Percentiles rank a stretch among this genome's conserved stretches.
Evolutionary conservation across 2,797 vertebrate species (phyloP).

Genomic region (Gallirallus australis): DNA sequence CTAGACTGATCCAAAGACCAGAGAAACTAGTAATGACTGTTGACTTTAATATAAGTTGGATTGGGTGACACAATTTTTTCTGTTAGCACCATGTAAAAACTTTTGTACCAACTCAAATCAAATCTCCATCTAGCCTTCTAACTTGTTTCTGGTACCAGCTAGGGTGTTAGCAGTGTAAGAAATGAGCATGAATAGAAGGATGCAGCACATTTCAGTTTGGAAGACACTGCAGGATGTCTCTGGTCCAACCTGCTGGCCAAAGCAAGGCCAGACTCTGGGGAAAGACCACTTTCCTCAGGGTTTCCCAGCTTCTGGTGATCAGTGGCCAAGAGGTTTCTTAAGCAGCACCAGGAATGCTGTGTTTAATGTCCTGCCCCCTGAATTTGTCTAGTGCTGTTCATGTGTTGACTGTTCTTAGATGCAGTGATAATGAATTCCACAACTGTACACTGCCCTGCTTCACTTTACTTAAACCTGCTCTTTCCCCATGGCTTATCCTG

Average conservation of each 20-base stretch:
- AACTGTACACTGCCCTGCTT: background rate
- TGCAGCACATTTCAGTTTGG: background rate
- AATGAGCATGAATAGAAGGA: background rate
- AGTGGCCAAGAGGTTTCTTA: background rate
- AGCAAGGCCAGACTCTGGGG: background rate
- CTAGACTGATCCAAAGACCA: background rate
- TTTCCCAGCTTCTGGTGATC: background rate
- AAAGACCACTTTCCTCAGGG: background rate
- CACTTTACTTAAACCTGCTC: background rate
- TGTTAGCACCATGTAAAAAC: background rate
- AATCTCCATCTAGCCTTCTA: background rate
- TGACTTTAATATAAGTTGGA: background rate
- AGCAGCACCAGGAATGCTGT: background rate
- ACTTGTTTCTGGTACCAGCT: background rate
- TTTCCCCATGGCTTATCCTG: background rate
- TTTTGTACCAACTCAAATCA: background rate
- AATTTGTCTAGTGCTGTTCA: background rate
- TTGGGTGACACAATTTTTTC: background rate
- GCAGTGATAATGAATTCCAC: background rate
- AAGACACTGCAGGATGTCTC: background rate
- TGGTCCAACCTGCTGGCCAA: background rate
- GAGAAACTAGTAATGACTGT: background rate
- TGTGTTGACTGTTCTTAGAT: background rate
- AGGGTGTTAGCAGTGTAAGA: background rate
- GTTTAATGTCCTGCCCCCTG: background rate